These are phyloP conservation scores for Mixornis gularis DNA, from an alignment of 2,113 vertebrate genomes.

Conservation along the genomic window DNA sequence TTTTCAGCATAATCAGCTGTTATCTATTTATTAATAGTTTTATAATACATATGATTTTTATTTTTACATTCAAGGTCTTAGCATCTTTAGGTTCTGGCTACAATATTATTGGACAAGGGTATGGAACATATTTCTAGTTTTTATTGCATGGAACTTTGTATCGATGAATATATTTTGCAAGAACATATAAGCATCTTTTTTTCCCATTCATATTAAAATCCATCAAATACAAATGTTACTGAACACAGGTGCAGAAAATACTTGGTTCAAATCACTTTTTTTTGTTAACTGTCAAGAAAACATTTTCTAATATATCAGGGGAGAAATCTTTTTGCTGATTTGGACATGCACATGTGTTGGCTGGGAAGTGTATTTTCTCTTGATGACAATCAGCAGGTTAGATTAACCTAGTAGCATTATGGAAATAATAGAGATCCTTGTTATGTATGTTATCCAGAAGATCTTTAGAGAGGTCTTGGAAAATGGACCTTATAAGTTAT, in stretches of 20 bases:
- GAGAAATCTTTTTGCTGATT: not conserved
- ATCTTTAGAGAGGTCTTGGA: not conserved
- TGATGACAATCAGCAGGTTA: not conserved
- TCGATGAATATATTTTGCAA: not conserved
- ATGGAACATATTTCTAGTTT: not conserved
- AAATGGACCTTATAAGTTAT: not conserved
- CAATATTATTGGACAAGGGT: not conserved
- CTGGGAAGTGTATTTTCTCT: not conserved
- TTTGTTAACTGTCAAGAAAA: not conserved
- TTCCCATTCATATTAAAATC: not conserved
- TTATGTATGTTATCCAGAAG: not conserved
- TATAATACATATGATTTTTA: not conserved
- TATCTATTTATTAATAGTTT: not conserved
- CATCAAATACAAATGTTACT: not conserved
- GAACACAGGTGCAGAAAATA: not conserved
- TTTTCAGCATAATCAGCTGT: not conserved
- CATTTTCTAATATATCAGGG: not conserved
- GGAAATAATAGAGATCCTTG: not conserved
- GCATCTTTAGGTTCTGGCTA: not conserved
- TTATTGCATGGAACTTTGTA: not conserved
- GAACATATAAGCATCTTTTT: not conserved
- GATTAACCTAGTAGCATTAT: not conserved
- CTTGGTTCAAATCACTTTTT: not conserved
- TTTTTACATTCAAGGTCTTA: not conserved
- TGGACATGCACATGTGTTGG: not conserved